These are phyloP conservation scores for Orgyia antiqua DNA, from an alignment of 2,888 invertebrate genomes.

Conservation along the genomic window DNA sequence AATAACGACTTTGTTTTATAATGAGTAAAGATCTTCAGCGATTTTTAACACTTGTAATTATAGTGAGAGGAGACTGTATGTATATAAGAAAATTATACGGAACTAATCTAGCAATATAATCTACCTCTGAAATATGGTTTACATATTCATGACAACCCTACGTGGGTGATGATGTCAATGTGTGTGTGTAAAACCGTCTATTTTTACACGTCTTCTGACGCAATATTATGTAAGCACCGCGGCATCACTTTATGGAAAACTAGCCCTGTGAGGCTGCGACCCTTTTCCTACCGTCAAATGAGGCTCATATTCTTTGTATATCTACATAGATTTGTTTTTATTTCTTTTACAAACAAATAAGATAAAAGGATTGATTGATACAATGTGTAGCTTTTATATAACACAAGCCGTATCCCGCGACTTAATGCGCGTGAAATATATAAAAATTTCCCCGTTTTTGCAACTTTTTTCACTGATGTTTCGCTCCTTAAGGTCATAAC, in stretches of 20 bases:
- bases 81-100: no score
- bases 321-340: slow-evolving; percentile 18
- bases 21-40: no score
- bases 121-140: background rate
- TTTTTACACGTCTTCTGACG: slow-evolving; percentile 27
- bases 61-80: no score
- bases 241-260: slow-evolving; percentile 36
- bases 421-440: no score
- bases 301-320: slow-evolving; percentile 15
- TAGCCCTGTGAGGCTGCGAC: slow-evolving; percentile 26
- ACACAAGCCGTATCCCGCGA: no score
- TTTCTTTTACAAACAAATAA: slow-evolving; percentile 19
- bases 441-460: no score
- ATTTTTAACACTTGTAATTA: no score
- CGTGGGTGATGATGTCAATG: slow-evolving; percentile 30
- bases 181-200: slow-evolving; percentile 32
- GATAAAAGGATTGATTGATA: background rate
- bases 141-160: slow-evolving; percentile 21
- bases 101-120: no score
- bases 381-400: no score
- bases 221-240: slow-evolving; percentile 33
- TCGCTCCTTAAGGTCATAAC: no score
- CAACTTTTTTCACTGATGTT: no score
- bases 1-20: no score
- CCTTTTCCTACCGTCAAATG: slow-evolving; percentile 24